phyloP scores from a whole-genome alignment of 2,113 vertebrate genomes.

The Neotoma lepida region DNA sequence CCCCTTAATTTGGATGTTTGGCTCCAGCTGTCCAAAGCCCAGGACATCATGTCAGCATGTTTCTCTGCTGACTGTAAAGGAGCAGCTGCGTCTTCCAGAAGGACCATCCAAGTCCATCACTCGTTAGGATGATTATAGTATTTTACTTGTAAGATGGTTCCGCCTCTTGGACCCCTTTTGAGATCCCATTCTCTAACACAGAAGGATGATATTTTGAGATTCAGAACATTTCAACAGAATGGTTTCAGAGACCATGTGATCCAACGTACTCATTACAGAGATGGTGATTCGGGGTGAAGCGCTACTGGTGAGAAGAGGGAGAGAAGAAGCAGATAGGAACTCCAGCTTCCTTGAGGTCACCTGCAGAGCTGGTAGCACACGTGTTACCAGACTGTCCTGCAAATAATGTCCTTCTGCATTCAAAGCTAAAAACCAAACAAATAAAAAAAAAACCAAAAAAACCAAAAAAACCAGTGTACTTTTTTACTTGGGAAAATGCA shows the following conservation, averaged over 20 bases:
- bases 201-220: slow-evolving; percentile 56
- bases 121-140: slow-evolving; percentile 68
- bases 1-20: slow-evolving; percentile 50
- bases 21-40: slow-evolving; percentile 68
- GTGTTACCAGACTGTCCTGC: not conserved
- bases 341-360: not conserved
- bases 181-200: slow-evolving; percentile 50
- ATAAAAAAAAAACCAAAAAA: not conserved
- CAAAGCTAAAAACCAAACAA: not conserved
- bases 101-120: slow-evolving; percentile 64
- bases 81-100: slow-evolving; percentile 68
- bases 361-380: not conserved
- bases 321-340: not conserved
- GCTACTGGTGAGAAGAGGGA: not conserved
- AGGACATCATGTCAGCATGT: slow-evolving; percentile 68
- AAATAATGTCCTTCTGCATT: not conserved
- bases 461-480: not conserved
- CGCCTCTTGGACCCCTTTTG: slow-evolving; percentile 55
- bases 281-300: no score
- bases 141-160: slow-evolving; percentile 63
- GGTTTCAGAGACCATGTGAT: not conserved
- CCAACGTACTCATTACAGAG: not conserved
- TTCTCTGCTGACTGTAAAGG: slow-evolving; percentile 48
- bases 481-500: not conserved
- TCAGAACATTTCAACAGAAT: slow-evolving; percentile 13